Percentiles rank a stretch among this genome's conserved stretches.
These are phyloP conservation scores for Elaeidobius kamerunicus DNA, from an alignment of 2,888 invertebrate genomes.

Conservation along the genomic window DNA sequence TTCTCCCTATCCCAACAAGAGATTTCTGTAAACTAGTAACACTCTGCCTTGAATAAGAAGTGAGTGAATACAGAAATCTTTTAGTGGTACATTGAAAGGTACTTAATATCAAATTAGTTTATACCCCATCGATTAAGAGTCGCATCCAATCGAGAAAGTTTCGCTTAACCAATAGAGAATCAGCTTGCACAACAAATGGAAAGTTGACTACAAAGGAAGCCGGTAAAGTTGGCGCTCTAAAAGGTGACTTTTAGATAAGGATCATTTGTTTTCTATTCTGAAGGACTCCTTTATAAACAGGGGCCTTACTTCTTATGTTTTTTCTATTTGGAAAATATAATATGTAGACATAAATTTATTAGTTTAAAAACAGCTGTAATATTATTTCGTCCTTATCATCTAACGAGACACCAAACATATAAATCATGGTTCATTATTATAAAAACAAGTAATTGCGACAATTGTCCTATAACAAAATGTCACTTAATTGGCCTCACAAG, in stretches of 20 bases:
- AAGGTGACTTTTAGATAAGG: not conserved
- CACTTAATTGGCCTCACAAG: no score
- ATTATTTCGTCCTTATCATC: no score
- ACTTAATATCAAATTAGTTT: slow-evolving; percentile 50
- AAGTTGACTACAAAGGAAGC: not conserved
- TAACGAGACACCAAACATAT: no score
- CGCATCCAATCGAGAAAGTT: slow-evolving; percentile 30
- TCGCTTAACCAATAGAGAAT: slow-evolving; percentile 1
- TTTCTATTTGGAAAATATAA: no score
- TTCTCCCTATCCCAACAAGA: slow-evolving; percentile 36
- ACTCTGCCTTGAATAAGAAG: slow-evolving; percentile 19
- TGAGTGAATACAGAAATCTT: slow-evolving; percentile 14
- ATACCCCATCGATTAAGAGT: slow-evolving; percentile 44
- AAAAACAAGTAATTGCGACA: no score
- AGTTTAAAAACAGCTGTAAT: no score
- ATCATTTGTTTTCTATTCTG: slow-evolving; percentile 6
- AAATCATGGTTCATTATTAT: no score
- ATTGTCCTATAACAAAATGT: no score
- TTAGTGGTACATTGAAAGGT: slow-evolving; percentile 40
- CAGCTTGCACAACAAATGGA: slow-evolving; percentile 1
- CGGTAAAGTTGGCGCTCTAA: slow-evolving; percentile 3
- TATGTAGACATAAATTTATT: no score
- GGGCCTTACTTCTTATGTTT: no score
- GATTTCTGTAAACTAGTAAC: slow-evolving; percentile 33
- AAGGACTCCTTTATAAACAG: no score